Base-by-base conservation (phyloP, 1,140 invertebrate genomes). In the Temnothorax curvispinosus region DNA sequence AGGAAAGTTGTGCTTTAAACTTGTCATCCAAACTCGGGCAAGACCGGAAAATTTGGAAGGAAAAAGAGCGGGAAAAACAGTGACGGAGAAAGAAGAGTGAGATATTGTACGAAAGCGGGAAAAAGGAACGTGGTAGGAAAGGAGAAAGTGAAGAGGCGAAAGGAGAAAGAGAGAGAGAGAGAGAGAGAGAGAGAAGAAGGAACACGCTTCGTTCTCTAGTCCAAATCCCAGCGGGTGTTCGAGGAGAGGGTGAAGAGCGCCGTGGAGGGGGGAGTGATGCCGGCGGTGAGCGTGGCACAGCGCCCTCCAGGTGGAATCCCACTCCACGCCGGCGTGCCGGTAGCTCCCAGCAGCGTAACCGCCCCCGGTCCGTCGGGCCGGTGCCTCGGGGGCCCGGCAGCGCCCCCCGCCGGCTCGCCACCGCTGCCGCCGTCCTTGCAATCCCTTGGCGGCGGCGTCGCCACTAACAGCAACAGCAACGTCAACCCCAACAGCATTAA, bases 201-300 rank as follows among this genome's bases (percentile, higher is more conserved):
- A 62, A 41, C 84, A 85, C 84, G 88, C 58, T 87, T 69, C 35
- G 72, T 77, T 64, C 64, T 67, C 52, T n/a, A 78, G 44, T 74
- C 64, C 65, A 85, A 60, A 82, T 5, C 88, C 86, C 88, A 87
- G 87, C 90, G 89, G 82, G 85, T 89, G 92, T 88, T 94, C 90
- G 92, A 88, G 89, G 93, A 94, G 92, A 93, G 92, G 92, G 93
- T 91, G 93, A 86, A 86, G 87, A 32, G 91, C 93, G 95, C 93
- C 91, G 94, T 95, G 95, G 94, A 95, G 95, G 94, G 94, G 95
- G 94, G 94, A 95, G 95, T 95, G 92, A 95, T 95, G 95, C 95
- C 95, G 89, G 80, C 80, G 93, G 95, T 95, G 91, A 95, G 95
- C 94, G 94, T 95, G 95, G 94, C 94, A 93, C 95, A 94, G 94